A percentile compares a stretch with the other conserved stretches of the same genome.
These are phyloP conservation scores for Leptinotarsa texana DNA, from an alignment of 1,140 invertebrate species.

Conservation along the genomic window DNA sequence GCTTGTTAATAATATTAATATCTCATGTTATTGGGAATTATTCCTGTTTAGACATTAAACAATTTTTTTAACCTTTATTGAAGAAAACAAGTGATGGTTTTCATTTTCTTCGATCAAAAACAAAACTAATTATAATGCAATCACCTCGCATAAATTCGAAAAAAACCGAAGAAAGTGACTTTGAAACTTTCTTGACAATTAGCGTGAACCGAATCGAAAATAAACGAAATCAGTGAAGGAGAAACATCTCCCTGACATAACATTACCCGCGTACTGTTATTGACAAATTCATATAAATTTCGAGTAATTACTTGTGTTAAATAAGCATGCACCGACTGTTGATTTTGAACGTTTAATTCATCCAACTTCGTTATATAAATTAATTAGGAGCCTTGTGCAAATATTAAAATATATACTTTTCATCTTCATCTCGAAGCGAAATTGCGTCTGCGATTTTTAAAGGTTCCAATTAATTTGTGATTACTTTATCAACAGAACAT, in stretches of 20 bases:
- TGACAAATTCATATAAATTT: slow-evolving; percentile 9
- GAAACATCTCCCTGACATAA: not conserved
- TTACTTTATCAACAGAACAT: not conserved
- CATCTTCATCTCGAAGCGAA: slow-evolving; percentile 8
- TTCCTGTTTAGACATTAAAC: no score
- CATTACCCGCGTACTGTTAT: not conserved
- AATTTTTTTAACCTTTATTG: no score
- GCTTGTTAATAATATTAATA: no score
- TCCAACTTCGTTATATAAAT: slow-evolving; percentile 17
- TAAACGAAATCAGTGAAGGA: not conserved
- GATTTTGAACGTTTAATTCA: slow-evolving; percentile 14
- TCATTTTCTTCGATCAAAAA: no score
- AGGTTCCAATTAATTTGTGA: slow-evolving; percentile 4
- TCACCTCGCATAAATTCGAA: no score
- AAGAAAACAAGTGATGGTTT: no score
- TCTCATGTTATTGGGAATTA: no score
- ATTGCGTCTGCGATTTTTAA: slow-evolving; percentile 14
- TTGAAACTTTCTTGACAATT: no score
- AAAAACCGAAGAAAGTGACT: no score
- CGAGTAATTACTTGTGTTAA: not conserved
- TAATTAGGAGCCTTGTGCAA: slow-evolving; percentile 19
- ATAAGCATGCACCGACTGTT: slow-evolving; percentile 11
- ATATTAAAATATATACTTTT: slow-evolving; percentile 20
- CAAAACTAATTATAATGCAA: no score
- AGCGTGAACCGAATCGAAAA: no score